Percentiles rank a stretch among this genome's conserved stretches.
Evolutionary conservation across 2,888 invertebrate species (phyloP).

Genomic region (Micropterix aruncella): DNA sequence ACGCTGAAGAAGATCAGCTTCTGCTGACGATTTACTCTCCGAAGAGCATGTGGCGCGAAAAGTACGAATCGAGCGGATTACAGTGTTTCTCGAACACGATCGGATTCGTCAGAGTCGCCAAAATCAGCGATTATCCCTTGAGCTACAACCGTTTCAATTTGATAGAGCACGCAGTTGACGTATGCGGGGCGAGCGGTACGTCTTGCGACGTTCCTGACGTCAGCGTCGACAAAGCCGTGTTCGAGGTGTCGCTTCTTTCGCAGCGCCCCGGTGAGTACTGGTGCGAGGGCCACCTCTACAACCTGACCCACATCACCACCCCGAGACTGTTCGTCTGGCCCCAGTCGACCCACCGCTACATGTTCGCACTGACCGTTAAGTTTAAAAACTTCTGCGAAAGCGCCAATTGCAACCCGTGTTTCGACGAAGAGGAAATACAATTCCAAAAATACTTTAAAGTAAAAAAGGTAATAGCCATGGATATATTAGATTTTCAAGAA

Average conservation of each 20-base stretch:
- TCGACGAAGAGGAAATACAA: constrained; percentile 15
- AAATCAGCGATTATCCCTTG: constrained; percentile 23
- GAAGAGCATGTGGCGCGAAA: constrained; percentile 36
- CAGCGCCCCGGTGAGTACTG: constrained; percentile 46
- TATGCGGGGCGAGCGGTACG: no score
- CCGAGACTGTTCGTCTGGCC: constrained; percentile 36
- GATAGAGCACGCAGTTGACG: no score
- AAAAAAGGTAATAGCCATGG: constrained; percentile 38
- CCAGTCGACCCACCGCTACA: constrained; percentile 23
- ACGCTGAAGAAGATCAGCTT: constrained; percentile 20
- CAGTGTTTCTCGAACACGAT: constrained; percentile 47
- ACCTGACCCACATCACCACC: constrained; percentile 34
- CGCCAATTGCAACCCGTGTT: constrained; percentile 10
- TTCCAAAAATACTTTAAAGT: constrained; percentile 21
- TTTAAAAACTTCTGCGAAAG: constrained; percentile 15
- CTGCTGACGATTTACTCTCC: constrained; percentile 40
- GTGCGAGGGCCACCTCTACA: constrained; percentile 44
- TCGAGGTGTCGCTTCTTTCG: constrained; percentile 32
- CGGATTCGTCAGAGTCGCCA: constrained; percentile 30
- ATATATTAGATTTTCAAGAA: constrained; percentile 24
- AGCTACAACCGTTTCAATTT: no score
- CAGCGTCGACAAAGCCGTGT: constrained; percentile 24
- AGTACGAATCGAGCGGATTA: constrained; percentile 29
- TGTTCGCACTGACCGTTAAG: constrained; percentile 25
- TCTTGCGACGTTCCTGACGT: no score